phyloP scores from a whole-genome alignment of 2,888 invertebrate genomes.

The Stegana nigrithorax region DNA sequence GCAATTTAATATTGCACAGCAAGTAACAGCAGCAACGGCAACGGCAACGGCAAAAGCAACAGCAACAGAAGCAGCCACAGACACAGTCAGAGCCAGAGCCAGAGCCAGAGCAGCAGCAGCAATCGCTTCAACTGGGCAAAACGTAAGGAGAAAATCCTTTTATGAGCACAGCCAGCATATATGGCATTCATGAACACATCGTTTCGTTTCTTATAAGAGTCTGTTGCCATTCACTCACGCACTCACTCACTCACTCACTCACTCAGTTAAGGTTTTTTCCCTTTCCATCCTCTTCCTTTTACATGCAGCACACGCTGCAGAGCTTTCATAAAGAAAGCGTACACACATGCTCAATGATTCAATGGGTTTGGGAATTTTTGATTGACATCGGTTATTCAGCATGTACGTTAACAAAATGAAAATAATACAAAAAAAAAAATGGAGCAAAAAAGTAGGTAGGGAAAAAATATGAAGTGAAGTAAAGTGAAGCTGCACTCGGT shows the following conservation, averaged over 20 bases:
- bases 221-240: constrained; percentile 14
- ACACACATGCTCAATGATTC: constrained; percentile 36
- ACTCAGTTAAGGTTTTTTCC: neutral
- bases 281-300: constrained; percentile 43
- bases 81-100: too few relatives aligned
- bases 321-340: constrained; percentile 53
- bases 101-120: too few relatives aligned
- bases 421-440: neutral
- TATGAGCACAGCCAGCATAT: constrained; percentile 33
- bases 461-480: neutral
- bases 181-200: neutral
- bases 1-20: constrained; percentile 62
- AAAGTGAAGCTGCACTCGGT: neutral
- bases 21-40: constrained; percentile 29
- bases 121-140: too few relatives aligned
- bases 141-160: constrained; percentile 55
- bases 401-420: constrained; percentile 21
- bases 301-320: constrained; percentile 58
- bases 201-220: constrained; percentile 13
- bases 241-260: too few relatives aligned
- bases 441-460: neutral
- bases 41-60: constrained; percentile 25
- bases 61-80: constrained; percentile 37
- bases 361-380: constrained; percentile 62
- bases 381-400: constrained; percentile 57